Evolutionary conservation across 2,797 vertebrate genomes (phyloP).

Genomic region (Sebastiscus tertius): DNA sequence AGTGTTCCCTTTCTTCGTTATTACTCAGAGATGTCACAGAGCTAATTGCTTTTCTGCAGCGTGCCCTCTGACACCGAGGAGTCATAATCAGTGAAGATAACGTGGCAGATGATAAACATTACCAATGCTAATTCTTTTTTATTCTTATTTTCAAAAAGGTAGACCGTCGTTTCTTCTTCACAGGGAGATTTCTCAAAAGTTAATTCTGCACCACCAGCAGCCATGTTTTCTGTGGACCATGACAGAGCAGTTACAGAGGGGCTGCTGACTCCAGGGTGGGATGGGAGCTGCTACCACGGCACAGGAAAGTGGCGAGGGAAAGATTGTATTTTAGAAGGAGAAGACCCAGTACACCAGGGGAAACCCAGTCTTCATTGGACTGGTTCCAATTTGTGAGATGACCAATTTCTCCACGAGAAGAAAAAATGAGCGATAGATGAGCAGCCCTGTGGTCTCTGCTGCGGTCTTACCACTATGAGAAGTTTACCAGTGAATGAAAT

Average conservation of each 20-base stretch:
- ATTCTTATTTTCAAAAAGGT: conserved; percentile 12
- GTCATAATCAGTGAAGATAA: conserved; percentile 45
- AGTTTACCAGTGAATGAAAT: conserved; percentile 25
- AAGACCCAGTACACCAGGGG: conserved; percentile 36
- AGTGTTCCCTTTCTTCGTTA: conserved; percentile 34
- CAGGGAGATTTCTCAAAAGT: conserved; percentile 23
- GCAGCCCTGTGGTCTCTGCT: conserved; percentile 20
- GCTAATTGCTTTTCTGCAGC: conserved; percentile 53
- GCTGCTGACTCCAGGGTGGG: conserved; percentile 24
- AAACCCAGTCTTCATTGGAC: conserved; percentile 28
- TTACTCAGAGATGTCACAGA: conserved; percentile 26
- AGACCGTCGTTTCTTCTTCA: conserved; percentile 27
- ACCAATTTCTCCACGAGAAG: conserved; percentile 21
- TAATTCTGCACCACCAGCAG: conserved; percentile 8
- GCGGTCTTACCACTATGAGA: neutral
- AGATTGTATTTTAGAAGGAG: conserved; percentile 28
- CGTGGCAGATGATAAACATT: conserved; percentile 33
- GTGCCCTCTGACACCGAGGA: conserved; percentile 38
- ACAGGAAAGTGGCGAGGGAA: neutral
- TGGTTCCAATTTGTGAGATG: conserved; percentile 38
- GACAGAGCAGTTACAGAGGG: neutral
- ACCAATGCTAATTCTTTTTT: conserved; percentile 31
- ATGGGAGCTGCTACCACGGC: neutral
- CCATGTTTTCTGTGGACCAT: neutral
- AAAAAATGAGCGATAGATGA: conserved; percentile 14